Evolutionary conservation across 2,797 vertebrate species (phyloP).

Genomic region (Sciurus carolinensis): DNA sequence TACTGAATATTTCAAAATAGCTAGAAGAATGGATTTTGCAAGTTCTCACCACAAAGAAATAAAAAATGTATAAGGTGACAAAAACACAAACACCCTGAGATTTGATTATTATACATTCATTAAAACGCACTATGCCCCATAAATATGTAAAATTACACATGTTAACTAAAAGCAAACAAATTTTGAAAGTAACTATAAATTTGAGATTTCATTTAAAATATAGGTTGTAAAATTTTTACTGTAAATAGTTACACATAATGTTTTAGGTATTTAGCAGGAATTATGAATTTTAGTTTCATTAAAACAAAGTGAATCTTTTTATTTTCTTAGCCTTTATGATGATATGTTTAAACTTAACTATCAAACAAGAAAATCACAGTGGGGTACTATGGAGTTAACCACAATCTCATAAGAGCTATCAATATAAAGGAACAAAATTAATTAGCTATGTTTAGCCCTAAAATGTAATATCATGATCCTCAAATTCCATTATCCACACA

Average conservation of each 20-base stretch:
- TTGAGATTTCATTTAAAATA: constrained; percentile 36
- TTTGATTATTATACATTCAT: neutral
- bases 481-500: neutral
- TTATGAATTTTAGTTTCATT: constrained; percentile 35
- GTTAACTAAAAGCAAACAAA: neutral
- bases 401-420: neutral
- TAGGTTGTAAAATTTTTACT: constrained; percentile 46
- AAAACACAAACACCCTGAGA: neutral
- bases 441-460: constrained; percentile 1
- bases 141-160: neutral
- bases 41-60: constrained; percentile 15
- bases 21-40: neutral
- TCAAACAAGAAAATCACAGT: constrained; percentile 53
- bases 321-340: constrained; percentile 54
- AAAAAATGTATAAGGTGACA: neutral
- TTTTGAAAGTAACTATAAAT: constrained; percentile 17
- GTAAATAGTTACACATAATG: constrained; percentile 10
- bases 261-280: constrained; percentile 31
- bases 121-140: neutral
- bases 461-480: constrained; percentile 8
- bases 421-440: constrained; percentile 50
- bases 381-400: neutral
- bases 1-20: neutral
- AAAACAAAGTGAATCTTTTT: constrained; percentile 40
- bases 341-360: neutral